phyloP scores from a whole-genome alignment of 2,888 invertebrate genomes.

The Microplitis manilae region DNA sequence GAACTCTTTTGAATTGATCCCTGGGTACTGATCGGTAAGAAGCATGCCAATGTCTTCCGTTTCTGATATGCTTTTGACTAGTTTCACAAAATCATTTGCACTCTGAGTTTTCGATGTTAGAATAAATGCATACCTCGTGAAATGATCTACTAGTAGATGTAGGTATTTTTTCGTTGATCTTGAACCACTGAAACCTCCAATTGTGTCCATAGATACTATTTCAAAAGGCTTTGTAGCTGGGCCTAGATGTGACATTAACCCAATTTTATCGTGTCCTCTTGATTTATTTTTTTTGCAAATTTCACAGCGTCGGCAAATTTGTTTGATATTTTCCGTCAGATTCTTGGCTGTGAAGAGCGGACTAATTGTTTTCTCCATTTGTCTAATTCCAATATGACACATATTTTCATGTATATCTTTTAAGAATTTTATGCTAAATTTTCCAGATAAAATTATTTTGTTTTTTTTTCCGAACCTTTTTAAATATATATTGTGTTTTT shows the following conservation, averaged over 20 bases:
- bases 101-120: slow-evolving; percentile 52
- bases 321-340: slow-evolving; percentile 47
- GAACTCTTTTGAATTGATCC: slow-evolving; percentile 53
- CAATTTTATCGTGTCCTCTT: slow-evolving; percentile 51
- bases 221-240: slow-evolving; percentile 54
- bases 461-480: slow-evolving; percentile 34
- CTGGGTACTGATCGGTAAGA: slow-evolving; percentile 55
- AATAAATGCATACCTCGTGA: slow-evolving; percentile 54
- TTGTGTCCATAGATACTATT: slow-evolving; percentile 57
- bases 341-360: slow-evolving; percentile 45
- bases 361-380: slow-evolving; percentile 46
- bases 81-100: slow-evolving; percentile 54
- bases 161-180: slow-evolving; percentile 56
- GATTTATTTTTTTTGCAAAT: slow-evolving; percentile 58
- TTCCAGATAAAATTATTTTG: slow-evolving; percentile 28
- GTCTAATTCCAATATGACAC: slow-evolving; percentile 49
- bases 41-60: slow-evolving; percentile 45
- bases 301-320: slow-evolving; percentile 47
- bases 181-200: slow-evolving; percentile 55
- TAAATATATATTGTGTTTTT: slow-evolving; percentile 43
- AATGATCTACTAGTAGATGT: slow-evolving; percentile 54
- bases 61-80: slow-evolving; percentile 41
- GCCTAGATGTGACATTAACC: slow-evolving; percentile 53
- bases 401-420: slow-evolving; percentile 26
- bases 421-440: slow-evolving; percentile 17